Evolutionary conservation across 2,888 invertebrate genomes (phyloP).

Genomic region (Metallyticus violacea): DNA sequence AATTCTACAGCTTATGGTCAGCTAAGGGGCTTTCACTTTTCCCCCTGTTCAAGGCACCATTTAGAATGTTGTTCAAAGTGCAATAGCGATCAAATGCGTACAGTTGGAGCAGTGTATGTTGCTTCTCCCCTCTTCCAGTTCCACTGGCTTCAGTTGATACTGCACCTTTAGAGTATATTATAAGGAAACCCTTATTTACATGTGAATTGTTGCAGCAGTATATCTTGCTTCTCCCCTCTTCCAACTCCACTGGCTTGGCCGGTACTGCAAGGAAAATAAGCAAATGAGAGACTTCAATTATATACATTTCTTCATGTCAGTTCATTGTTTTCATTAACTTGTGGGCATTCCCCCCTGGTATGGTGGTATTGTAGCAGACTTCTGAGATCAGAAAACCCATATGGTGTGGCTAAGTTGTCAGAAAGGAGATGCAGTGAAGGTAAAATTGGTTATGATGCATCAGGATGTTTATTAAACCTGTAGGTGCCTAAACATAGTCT

Average conservation of each 20-base stretch:
- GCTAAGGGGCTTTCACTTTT: background rate
- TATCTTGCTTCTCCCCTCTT: conserved; percentile 88
- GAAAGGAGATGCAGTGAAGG: too few relatives aligned
- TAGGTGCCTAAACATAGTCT: too few relatives aligned
- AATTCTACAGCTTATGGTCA: background rate
- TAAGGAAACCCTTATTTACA: conserved; percentile 67
- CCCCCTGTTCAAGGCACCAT: background rate
- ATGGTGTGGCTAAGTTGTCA: too few relatives aligned
- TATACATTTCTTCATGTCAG: background rate
- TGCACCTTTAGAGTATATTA: conserved; percentile 48
- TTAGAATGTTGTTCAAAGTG: background rate
- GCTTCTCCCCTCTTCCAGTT: conserved; percentile 88
- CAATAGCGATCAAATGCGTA: conserved; percentile 72
- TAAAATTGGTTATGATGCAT: too few relatives aligned
- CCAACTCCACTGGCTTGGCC: conserved; percentile 93
- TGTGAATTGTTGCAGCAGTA: conserved; percentile 92
- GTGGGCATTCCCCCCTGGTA: too few relatives aligned
- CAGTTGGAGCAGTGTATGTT: conserved; percentile 90
- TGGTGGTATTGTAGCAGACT: too few relatives aligned
- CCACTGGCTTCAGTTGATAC: conserved; percentile 95
- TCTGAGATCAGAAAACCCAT: too few relatives aligned
- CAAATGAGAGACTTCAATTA: background rate
- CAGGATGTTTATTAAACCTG: too few relatives aligned
- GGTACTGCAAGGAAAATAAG: conserved; percentile 65
- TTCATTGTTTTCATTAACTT: too few relatives aligned